These are phyloP conservation scores for Nannospalax galili DNA, from an alignment of 2,113 vertebrate genomes.

Conservation along the genomic window DNA sequence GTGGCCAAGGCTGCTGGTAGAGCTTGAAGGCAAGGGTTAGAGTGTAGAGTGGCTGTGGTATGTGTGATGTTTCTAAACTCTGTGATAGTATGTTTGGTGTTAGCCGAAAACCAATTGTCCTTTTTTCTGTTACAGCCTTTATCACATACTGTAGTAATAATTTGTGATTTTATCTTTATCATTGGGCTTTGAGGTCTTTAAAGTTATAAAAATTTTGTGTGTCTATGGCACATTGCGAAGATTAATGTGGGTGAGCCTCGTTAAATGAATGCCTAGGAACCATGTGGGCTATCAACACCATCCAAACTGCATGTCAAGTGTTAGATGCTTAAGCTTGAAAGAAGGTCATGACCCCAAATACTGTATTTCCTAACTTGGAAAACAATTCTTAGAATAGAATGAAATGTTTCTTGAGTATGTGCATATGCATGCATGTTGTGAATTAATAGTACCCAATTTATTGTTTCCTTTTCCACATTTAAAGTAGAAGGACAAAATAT, in stretches of 20 bases:
- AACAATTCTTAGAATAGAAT: neutral
- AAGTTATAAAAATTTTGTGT: neutral
- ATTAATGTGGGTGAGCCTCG: neutral
- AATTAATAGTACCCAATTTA: neutral
- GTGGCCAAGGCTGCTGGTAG: neutral
- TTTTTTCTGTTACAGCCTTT: neutral
- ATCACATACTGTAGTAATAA: neutral
- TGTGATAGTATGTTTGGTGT: neutral
- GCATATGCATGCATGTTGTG: neutral
- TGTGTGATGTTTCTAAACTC: neutral
- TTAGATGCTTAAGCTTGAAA: neutral
- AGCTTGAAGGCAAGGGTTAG: neutral
- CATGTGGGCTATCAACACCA: neutral
- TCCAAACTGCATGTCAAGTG: neutral
- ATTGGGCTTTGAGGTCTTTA: neutral
- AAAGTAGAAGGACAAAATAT: neutral
- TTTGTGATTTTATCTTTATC: slow-evolving; percentile 13
- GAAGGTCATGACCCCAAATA: neutral
- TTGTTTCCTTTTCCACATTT: neutral
- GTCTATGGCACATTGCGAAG: neutral
- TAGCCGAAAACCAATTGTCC: neutral
- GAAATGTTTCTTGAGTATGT: neutral
- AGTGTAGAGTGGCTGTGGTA: neutral
- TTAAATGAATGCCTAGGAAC: neutral
- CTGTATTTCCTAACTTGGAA: neutral